Base-by-base conservation (phyloP, 2,888 invertebrate species). In the Hemistola chrysoprasaria region DNA sequence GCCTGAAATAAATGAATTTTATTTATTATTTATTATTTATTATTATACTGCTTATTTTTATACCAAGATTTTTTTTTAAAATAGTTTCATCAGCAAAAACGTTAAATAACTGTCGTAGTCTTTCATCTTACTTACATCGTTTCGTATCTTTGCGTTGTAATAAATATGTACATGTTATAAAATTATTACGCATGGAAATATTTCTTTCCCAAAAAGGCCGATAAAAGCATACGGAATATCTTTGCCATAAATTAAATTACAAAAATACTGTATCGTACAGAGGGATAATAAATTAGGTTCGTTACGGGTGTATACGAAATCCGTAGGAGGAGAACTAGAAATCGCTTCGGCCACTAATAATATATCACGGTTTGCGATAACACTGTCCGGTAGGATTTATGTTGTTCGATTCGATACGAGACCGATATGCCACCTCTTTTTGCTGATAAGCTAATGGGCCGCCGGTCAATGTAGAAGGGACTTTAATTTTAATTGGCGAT, bases 301-400 rank as follows among this genome's bases (percentile, higher is more conserved):
- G 76, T 80, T 81, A 80, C 68, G 65, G 71, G 64, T 63, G 72
- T 74, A 78, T 70, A 76, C 73, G 71, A 78, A 79, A 69, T 42
- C 64, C 62, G 58, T 52, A 56, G 62, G 65, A 56, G 56, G 55
- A 51, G 58, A 53, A 62, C 55, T 67, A 70, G 72, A 72, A 76
- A 76, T 83, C 76, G 53, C 76, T 76, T 83, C 75, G 53, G 63
- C 65, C 65, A 62, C 72, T 78, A 70, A 76, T 77, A 67, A 73
- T 80, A 76, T 76, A 78, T 79, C 72, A 75, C 62, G 57, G 50
- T 31, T 31, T 43, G 47, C 70, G 78, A 79, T 81, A 78, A 75
- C 62, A 71, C 58, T 58, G 61, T 55, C 65, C 65, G 42, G 40
- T 34, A 44, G 65, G 74, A 80, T 78, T 80, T 78, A 79, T 78